Base-by-base conservation (phyloP, 2,113 vertebrate species). In the Pteronura brasiliensis region DNA sequence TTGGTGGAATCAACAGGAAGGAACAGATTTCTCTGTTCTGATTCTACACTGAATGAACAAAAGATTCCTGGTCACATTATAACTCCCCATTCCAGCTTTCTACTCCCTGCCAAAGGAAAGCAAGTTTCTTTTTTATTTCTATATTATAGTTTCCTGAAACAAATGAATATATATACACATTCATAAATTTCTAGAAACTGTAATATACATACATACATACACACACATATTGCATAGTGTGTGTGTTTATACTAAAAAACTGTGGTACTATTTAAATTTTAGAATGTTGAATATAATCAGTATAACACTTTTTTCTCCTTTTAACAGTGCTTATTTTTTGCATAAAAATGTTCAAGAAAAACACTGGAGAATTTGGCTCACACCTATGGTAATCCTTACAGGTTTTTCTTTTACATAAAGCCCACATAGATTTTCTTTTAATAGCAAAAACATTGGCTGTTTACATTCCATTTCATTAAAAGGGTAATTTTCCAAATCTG, bases 391-490 rank as follows among this genome's bases (percentile, higher is more conserved):
- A 92, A 95, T 95, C 25, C 12, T 92, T 52, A 71, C 9, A 31
- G 7, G 14, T 57, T 86, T 96, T 80, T 90, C 36, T 88, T 84
- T 86, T 42, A 74, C 31, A 49, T 55, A 80, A 96, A 95, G 23
- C 21, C 77, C 31, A 63, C 18, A 76, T 14, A 4, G 85, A 94
- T 97, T 96, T 95, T 79, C 67, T 96, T 95, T 96, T 83, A 92
- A 89, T 89, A 74, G 39, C 52, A 92, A 94, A 95, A 89, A 47
- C 21, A 95, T 20, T 77, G 93, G 12, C 36, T 93, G 49, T 96
- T 97, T 94, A 72, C n/a, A 87, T 83, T 74, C 31, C 34, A 81
- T 83, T 95, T 95, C 76, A 95, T 81, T 92, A 96, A 94, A 90
- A 84, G 87, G 23, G 80, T 77, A 84, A 84, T 97, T 96, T 96